These are phyloP conservation scores for Dysidea cf. avara DNA, from an alignment of 37 sponge, comb jelly and placozoan genomes.

Conservation along the genomic window DNA sequence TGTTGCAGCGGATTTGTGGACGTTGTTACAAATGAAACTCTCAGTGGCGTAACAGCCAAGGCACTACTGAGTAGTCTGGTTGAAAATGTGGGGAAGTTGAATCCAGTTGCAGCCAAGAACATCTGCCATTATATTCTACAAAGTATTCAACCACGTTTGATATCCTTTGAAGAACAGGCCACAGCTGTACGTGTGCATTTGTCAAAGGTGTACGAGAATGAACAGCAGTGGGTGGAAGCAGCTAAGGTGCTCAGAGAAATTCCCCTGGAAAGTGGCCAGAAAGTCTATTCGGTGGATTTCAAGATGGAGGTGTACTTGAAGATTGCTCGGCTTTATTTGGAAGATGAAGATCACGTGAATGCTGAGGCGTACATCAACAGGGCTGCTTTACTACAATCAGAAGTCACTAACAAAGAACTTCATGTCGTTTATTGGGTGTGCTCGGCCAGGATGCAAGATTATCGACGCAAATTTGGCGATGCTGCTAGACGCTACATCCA, in stretches of 20 bases:
- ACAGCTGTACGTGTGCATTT: slow-evolving; percentile 61
- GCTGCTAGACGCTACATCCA: slow-evolving; percentile 92
- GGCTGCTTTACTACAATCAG: slow-evolving; percentile 71
- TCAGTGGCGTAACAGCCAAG: slow-evolving; percentile 62
- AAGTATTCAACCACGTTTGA: slow-evolving; percentile 49
- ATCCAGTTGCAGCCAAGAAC: slow-evolving; percentile 51
- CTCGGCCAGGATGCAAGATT: slow-evolving; percentile 90
- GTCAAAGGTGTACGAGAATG: slow-evolving; percentile 72
- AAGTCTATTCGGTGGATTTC: slow-evolving; percentile 77
- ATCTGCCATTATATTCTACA: slow-evolving; percentile 47
- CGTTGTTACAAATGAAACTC: slow-evolving; percentile 45
- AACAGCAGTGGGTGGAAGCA: slow-evolving; percentile 73
- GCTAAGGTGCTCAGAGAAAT: slow-evolving; percentile 76
- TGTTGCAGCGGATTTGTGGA: no score
- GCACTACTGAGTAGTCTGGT: slow-evolving; percentile 41
- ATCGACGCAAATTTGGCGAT: slow-evolving; percentile 87
- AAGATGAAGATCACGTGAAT: slow-evolving; percentile 73
- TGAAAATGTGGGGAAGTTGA: slow-evolving; percentile 25
- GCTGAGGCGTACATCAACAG: slow-evolving; percentile 96
- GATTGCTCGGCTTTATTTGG: slow-evolving; percentile 89
- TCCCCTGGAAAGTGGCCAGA: slow-evolving; percentile 86
- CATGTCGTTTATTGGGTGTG: slow-evolving; percentile 84
- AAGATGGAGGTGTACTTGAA: slow-evolving; percentile 94
- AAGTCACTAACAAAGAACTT: slow-evolving; percentile 52
- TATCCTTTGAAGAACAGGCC: slow-evolving; percentile 85